Percentiles rank a stretch among this genome's conserved stretches.
These are phyloP conservation scores for Aurelia sp. DNA, from an alignment of 30 jellyfish, hydroid and myxozoan species.

Conservation along the genomic window DNA sequence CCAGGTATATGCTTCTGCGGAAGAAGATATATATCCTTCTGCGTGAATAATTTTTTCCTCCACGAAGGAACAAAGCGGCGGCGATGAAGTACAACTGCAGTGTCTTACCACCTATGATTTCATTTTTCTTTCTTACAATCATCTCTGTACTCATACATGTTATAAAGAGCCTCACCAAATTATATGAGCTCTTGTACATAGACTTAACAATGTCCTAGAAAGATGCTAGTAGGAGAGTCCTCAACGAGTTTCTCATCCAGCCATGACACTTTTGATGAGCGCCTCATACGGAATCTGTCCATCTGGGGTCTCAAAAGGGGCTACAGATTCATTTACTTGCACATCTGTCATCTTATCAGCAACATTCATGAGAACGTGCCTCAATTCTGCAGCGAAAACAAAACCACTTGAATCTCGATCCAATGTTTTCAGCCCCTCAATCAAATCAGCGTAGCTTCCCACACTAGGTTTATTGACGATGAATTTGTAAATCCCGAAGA, in stretches of 20 bases:
- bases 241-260: constrained; percentile 33
- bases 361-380: constrained; percentile 81
- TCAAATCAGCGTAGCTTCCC: constrained; percentile 96
- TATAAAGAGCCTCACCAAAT: too few relatives aligned
- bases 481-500: constrained; percentile 82
- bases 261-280: constrained; percentile 87
- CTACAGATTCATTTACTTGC: constrained; percentile 71
- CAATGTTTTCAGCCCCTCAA: constrained; percentile 91
- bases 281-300: constrained; percentile 90
- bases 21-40: too few relatives aligned
- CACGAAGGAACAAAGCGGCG: too few relatives aligned
- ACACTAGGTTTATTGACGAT: constrained; percentile 77
- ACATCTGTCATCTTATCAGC: constrained; percentile 98
- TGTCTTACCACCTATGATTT: too few relatives aligned
- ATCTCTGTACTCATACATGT: too few relatives aligned
- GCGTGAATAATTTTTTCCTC: too few relatives aligned
- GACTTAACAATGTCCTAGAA: too few relatives aligned
- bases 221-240: too few relatives aligned
- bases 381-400: constrained; percentile 89
- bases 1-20: too few relatives aligned
- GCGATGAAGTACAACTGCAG: too few relatives aligned
- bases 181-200: too few relatives aligned
- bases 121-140: too few relatives aligned
- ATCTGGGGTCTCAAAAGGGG: constrained; percentile 86
- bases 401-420: constrained; percentile 94